Conservation (phyloP, 2,888 invertebrate species). For the Cephus sareptanus region DNA sequence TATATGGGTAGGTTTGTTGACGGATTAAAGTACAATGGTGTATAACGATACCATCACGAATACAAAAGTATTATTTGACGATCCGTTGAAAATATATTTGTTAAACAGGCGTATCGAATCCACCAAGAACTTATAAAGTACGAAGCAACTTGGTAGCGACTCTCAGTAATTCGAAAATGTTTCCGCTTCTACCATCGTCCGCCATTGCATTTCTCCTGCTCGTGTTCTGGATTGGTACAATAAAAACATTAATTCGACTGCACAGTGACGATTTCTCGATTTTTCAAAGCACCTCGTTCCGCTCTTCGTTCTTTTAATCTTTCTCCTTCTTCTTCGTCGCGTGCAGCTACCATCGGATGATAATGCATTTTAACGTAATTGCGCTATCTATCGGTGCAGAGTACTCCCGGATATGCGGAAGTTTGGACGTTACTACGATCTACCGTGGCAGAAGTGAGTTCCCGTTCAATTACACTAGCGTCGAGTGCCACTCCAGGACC, state of each 20-base stretch:
- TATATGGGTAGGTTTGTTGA: not conserved
- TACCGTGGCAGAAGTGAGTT: conserved; percentile 29
- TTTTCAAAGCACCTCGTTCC: not conserved
- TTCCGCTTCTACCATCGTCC: not conserved
- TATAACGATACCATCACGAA: not conserved
- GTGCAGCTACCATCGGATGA: not conserved
- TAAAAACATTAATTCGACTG: not conserved
- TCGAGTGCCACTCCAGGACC: conserved; percentile 30
- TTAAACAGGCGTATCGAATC: not conserved
- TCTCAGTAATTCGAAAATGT: not conserved
- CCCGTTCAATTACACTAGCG: conserved; percentile 32
- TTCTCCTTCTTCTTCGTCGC: not conserved
- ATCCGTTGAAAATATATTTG: not conserved
- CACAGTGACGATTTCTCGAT: not conserved
- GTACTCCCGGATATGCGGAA: conserved; percentile 24
- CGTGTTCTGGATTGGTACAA: not conserved
- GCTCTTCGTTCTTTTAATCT: not conserved
- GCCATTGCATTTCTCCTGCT: not conserved
- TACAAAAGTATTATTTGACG: not conserved
- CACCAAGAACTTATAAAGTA: not conserved
- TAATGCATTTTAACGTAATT: not conserved
- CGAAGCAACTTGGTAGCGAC: not conserved
- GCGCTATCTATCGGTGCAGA: conserved; percentile 9
- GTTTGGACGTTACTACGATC: conserved; percentile 32
- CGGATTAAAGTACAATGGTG: not conserved